Evolutionary conservation across 2,113 vertebrate genomes (phyloP).

Genomic region (Sardina pilchardus): DNA sequence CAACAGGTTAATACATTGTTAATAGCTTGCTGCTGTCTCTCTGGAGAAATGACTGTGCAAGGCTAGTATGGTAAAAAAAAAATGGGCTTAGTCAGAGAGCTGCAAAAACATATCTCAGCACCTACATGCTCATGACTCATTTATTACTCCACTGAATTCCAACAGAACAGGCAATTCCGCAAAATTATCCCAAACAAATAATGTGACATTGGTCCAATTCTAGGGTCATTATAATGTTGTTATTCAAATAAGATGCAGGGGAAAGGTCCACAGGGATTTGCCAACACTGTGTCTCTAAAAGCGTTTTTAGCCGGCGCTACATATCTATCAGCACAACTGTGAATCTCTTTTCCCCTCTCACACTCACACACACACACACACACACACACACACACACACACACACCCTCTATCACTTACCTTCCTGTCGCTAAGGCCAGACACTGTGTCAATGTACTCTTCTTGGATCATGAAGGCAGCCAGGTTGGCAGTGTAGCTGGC

Average conservation of each 20-base stretch:
- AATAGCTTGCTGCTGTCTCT: conserved; percentile 15
- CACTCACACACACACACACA: conserved; percentile 17
- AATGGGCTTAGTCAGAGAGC: not conserved
- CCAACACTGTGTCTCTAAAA: not conserved
- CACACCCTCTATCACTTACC: conserved; percentile 59
- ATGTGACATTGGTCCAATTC: conserved; percentile 5
- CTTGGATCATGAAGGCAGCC: conserved; percentile 96
- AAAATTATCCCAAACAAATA: conserved; percentile 6
- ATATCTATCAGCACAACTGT: not conserved
- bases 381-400: conserved; percentile 21
- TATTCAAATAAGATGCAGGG: conserved; percentile 10
- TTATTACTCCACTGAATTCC: conserved; percentile 9
- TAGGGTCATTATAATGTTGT: not conserved
- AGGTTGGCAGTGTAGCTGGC: conserved; percentile 96
- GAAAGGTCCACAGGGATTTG: not conserved
- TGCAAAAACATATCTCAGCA: conserved; percentile 5
- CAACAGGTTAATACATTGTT: conserved; percentile 22
- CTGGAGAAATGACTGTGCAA: conserved; percentile 10
- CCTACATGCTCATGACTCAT: conserved; percentile 8
- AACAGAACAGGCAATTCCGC: not conserved
- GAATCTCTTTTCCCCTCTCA: not conserved
- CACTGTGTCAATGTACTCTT: conserved; percentile 93
- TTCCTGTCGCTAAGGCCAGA: conserved; percentile 93
- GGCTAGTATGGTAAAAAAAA: not conserved
- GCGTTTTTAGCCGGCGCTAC: not conserved